A percentile compares a stretch with the other conserved stretches of the same genome.
These are phyloP conservation scores for Xestia sexstrigata DNA, from an alignment of 2,888 invertebrate species.

Conservation along the genomic window DNA sequence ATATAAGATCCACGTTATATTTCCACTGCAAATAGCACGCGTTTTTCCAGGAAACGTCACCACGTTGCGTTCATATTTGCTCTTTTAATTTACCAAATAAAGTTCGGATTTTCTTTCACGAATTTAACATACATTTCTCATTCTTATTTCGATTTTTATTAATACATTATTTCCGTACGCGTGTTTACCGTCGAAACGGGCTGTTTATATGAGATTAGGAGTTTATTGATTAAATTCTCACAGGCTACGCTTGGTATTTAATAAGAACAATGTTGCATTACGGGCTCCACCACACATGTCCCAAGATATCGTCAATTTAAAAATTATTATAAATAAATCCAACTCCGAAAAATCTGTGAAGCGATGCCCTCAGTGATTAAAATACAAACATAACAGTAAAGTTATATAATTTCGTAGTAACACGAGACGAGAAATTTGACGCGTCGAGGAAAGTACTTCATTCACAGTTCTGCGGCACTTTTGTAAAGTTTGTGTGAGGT, in stretches of 20 bases:
- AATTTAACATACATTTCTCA: not conserved
- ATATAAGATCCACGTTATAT: not conserved
- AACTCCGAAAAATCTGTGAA: conserved; percentile 10
- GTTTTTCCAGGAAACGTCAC: conserved; percentile 22
- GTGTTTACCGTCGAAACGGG: conserved; percentile 48
- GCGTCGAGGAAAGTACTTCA: conserved; percentile 54
- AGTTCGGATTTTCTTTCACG: not conserved
- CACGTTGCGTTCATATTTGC: not conserved
- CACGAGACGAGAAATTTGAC: conserved; percentile 60
- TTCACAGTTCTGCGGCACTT: conserved; percentile 56
- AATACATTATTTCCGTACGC: conserved; percentile 6
- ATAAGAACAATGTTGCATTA: conserved; percentile 47
- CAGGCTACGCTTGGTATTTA: conserved; percentile 55
- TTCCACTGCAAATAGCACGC: conserved; percentile 16
- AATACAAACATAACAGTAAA: conserved; percentile 62
- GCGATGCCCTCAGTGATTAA: conserved; percentile 37
- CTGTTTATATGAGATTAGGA: conserved; percentile 61
- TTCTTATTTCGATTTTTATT: not conserved
- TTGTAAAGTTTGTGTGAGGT: conserved; percentile 48
- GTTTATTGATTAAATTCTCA: conserved; percentile 61
- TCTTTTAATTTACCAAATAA: conserved; percentile 18
- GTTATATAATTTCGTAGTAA: conserved; percentile 65
- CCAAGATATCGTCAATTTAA: conserved; percentile 1
- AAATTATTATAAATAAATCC: conserved; percentile 11
- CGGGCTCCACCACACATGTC: not conserved